Conservation (phyloP, 64 coral and sea anemone species). For the Astreopora myriophthalma region DNA sequence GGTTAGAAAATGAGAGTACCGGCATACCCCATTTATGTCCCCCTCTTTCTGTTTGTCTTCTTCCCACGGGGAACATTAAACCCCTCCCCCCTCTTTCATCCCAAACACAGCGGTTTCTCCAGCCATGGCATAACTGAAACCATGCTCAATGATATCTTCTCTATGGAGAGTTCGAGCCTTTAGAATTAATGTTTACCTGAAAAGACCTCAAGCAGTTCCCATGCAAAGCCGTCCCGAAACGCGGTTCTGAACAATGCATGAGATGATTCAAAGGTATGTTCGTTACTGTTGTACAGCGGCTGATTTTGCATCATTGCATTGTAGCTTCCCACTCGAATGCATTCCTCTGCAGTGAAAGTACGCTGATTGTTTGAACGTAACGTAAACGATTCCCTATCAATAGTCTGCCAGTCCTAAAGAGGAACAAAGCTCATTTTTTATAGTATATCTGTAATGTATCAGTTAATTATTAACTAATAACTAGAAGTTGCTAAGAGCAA, state of each 20-base stretch:
- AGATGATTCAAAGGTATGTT: conserved; percentile 68
- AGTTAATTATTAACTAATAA: too few species aligned
- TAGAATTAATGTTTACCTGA: conserved; percentile 47
- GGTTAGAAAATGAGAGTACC: too few species aligned
- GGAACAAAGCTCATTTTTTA: not conserved
- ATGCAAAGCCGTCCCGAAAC: conserved; percentile 85
- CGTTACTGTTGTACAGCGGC: conserved; percentile 64
- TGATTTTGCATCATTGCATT: conserved; percentile 69
- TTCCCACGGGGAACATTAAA: too few species aligned
- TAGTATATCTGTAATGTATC: too few species aligned
- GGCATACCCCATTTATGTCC: too few species aligned
- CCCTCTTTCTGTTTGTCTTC: too few species aligned
- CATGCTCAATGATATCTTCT: too few species aligned
- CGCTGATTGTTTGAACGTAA: conserved; percentile 66
- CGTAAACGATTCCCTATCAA: conserved; percentile 62
- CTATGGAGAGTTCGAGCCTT: too few species aligned
- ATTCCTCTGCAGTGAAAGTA: conserved; percentile 43
- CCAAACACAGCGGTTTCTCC: too few species aligned
- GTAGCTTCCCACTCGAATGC: conserved; percentile 30
- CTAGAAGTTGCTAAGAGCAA: too few species aligned
- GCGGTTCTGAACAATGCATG: conserved; percentile 71
- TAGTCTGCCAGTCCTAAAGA: conserved; percentile 67
- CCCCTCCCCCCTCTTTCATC: too few species aligned
- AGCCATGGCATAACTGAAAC: too few species aligned
- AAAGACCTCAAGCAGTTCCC: conserved; percentile 87